Base-by-base conservation (phyloP, 2,888 invertebrate genomes). In the Nymphalis urticae region DNA sequence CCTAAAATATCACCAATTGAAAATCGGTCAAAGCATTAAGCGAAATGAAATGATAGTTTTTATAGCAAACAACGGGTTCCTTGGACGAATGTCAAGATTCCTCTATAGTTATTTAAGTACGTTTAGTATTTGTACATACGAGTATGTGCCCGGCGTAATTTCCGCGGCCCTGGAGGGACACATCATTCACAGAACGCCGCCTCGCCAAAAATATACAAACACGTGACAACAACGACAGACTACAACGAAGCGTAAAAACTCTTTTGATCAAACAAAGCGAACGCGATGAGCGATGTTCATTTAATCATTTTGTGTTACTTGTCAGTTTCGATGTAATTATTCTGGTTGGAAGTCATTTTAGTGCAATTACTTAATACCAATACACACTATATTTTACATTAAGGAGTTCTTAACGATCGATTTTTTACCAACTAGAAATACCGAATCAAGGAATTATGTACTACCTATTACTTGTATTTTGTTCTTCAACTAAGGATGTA, bases 71-170 rank as follows among this genome's bases (percentile, higher is more conserved):
- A 32, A 47, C 47, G 32, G 48, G 2, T 16, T 50, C 36, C 74
- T 80, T 82, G 80, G 82, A 79, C 66, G 67, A 69, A 75, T 74
- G 65, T 81, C 83, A 82, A 80, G 75, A 79, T 80, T 78, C 71
- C 73, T 42, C 56, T 17, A 24, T 54, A 58, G 56, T 13, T 67
- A 58, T 67, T 62, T 62, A 48, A 24, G 60, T 61, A 59, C 24
- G 48, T 5, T 17, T 32, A 19, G 48, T 56, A 32, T 27, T 19
- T 48, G 32, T 56, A 32, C 32, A 36, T 42, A 42, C 13, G 42
- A 13, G 4, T 13, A 42, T 13, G 4, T 42, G 13, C 13, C 24
- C 6, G 24, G 21, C 56, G 56, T 10, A 56, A 21, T 58, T 42
- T 42, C 8, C 58, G 58, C 17, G 56, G 6, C 58, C 58, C 21